These are phyloP conservation scores for Poecilia gillii DNA, from an alignment of 2,797 vertebrate species.

Conservation along the genomic window DNA sequence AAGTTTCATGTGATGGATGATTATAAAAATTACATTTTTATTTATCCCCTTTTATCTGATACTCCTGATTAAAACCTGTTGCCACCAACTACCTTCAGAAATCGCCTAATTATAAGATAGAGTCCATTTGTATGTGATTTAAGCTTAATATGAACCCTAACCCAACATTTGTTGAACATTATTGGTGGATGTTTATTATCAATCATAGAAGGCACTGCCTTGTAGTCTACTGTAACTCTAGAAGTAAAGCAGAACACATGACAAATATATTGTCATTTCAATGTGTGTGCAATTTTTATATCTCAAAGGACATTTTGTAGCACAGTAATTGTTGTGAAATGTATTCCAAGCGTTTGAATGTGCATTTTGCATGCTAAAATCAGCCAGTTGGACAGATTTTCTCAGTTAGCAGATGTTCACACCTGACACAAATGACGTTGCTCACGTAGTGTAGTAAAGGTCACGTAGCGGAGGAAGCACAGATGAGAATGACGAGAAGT, in stretches of 20 bases:
- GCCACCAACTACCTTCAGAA: background rate
- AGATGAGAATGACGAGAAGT: background rate
- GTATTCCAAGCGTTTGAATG: background rate
- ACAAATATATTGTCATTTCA: no score
- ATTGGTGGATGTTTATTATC: background rate
- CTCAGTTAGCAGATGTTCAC: background rate
- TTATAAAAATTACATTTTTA: background rate
- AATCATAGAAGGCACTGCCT: no score
- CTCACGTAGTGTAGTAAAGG: background rate
- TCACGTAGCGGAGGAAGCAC: background rate
- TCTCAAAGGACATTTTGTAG: no score
- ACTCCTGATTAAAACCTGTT: no score
- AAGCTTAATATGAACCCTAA: background rate
- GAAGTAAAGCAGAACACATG: no score
- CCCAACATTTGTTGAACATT: background rate
- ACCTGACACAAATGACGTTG: background rate
- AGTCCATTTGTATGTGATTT: background rate
- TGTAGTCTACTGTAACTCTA: no score
- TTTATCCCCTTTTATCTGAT: no score
- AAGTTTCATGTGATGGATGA: background rate
- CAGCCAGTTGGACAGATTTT: background rate
- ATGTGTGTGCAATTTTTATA: no score
- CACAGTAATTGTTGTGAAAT: background rate
- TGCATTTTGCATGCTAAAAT: background rate
- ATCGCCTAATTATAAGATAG: background rate